A percentile compares a stretch with the other conserved stretches of the same genome.
phyloP scores from a whole-genome alignment of 2,888 invertebrate genomes.

The Heliothis peltigera region DNA sequence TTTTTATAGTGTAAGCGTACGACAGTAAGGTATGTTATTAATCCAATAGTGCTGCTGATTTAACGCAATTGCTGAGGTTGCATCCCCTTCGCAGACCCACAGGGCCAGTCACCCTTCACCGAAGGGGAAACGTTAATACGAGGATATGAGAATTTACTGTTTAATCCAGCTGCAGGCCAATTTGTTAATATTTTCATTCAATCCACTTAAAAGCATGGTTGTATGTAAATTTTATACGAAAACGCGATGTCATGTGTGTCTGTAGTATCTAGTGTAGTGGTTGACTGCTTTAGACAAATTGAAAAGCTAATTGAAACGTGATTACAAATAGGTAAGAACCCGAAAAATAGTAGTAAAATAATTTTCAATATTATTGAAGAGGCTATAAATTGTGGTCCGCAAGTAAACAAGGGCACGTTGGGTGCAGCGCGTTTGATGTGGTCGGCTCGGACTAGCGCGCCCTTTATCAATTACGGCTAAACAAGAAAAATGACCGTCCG shows the following conservation, averaged over 20 bases:
- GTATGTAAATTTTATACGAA: slow-evolving; percentile 71
- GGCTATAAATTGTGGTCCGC: slow-evolving; percentile 45
- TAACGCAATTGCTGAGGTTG: slow-evolving; percentile 88
- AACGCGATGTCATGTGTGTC: slow-evolving; percentile 57
- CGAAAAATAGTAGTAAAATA: slow-evolving; percentile 10
- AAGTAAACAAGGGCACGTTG: slow-evolving; percentile 63
- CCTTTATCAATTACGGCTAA: slow-evolving; percentile 89
- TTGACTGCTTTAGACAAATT: slow-evolving; percentile 60
- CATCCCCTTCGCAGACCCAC: slow-evolving; percentile 79
- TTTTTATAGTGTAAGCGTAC: slow-evolving; percentile 52
- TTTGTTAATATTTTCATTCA: slow-evolving; percentile 90
- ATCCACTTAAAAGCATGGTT: slow-evolving; percentile 86
- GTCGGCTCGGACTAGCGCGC: slow-evolving; percentile 70
- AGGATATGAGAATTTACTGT: slow-evolving; percentile 90
- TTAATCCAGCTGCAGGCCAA: slow-evolving; percentile 89
- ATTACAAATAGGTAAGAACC: slow-evolving; percentile 19
- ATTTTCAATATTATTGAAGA: slow-evolving; percentile 40
- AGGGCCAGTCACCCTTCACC: slow-evolving; percentile 83
- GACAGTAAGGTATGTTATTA: slow-evolving; percentile 74
- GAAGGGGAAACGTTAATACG: slow-evolving; percentile 88
- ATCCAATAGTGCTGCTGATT: slow-evolving; percentile 87
- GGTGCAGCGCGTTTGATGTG: slow-evolving; percentile 73
- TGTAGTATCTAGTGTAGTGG: slow-evolving; percentile 20
- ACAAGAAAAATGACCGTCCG: slow-evolving; percentile 87
- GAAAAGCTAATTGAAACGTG: slow-evolving; percentile 48